Base-by-base conservation (phyloP, 2,113 vertebrate genomes). In the Lasiurus borealis region DNA sequence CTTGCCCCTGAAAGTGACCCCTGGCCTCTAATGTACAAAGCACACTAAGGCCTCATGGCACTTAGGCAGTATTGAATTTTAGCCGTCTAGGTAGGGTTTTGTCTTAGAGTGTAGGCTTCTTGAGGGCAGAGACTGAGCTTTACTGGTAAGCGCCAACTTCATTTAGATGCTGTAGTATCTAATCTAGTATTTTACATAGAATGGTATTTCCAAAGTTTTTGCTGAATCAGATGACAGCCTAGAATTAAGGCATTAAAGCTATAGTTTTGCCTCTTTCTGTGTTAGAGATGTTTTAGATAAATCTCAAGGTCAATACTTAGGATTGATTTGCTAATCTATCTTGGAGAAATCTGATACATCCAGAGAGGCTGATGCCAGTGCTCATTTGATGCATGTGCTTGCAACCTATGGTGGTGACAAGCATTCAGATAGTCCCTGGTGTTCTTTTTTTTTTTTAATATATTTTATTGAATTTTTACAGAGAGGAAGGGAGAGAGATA, bases 291-390 rank as follows among this genome's bases (percentile, higher is more conserved):
- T 81, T 57, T 69, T 81, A 13, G 44, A 15, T 68, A 6, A 62
- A 69, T 64, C 54, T 83, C 83, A 66, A 25, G 66, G 48, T 34
- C 48, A 64, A 46, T 77, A 48, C 48, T 85, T 75, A 75, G 27
- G 16, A 90, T 76, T 44, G 44, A 54, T 46, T 93, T 90, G 36
- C 46, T 88, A 80, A 25, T 40, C 40, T 83, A 1, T 86, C 75
- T 85, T 78, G 12, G 84, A 72, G 52, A 93, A 84, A 93, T 80
- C 73, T 66, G 85, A 93, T 54, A 75, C 21, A 27, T 19, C 27
- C 48, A 31, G 44, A 85, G 36, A 88, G 19, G 19, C 89, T 89
- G 75, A 71, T 25, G 59, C 1, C 34, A 54, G 25, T 27, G 23
- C 48, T 82, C 5, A 0, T 50, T 59, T 82, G 21, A 46, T 46